phyloP scores from a whole-genome alignment of 2,888 invertebrate species.

The Sympetrum striolatum region DNA sequence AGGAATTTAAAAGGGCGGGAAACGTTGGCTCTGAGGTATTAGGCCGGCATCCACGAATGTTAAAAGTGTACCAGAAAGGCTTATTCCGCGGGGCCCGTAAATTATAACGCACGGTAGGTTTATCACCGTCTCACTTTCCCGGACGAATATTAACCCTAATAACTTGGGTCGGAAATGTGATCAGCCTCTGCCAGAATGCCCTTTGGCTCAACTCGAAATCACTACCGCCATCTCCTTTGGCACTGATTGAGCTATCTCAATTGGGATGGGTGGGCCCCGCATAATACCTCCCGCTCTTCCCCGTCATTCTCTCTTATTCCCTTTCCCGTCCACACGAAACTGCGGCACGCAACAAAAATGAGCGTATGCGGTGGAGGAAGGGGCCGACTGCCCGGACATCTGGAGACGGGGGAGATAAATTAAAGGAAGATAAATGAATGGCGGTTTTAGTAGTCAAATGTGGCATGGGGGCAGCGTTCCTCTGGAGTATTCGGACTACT shows the following conservation, averaged over 20 bases:
- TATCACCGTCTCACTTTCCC: conserved; percentile 9
- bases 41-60: neutral
- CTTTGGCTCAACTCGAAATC: neutral
- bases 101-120: conserved; percentile 7
- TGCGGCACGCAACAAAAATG: neutral
- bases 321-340: neutral
- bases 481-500: neutral
- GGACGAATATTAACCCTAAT: conserved; percentile 8
- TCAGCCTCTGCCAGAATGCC: neutral
- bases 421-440: conserved; percentile 3
- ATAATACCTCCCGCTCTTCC: neutral
- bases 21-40: neutral
- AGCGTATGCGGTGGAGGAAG: neutral
- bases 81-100: neutral
- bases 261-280: neutral
- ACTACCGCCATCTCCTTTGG: conserved; percentile 3
- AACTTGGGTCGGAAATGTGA: conserved; percentile 24
- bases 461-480: neutral
- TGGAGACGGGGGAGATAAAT: neutral
- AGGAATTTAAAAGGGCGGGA: too few species aligned
- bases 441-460: neutral
- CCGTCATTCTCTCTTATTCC: neutral
- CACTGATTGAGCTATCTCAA: conserved; percentile 13
- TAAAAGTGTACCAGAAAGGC: neutral
- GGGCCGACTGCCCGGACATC: neutral